Evolutionary conservation across 2,888 invertebrate species (phyloP), one percentile per base, ranked within the genome.

Genomic region (Anagyrus pseudococci): DNA sequence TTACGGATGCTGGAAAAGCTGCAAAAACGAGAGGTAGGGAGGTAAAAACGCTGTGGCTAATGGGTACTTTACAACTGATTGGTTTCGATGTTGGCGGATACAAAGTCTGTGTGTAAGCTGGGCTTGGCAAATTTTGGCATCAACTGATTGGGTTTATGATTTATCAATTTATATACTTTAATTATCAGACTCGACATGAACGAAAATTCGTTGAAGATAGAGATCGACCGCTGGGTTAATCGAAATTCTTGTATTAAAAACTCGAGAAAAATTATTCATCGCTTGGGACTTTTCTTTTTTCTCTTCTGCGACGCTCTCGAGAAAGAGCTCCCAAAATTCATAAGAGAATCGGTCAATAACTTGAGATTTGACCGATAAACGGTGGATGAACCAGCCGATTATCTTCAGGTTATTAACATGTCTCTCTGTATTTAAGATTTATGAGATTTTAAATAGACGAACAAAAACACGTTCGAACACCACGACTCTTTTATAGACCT

Each of bases 371-470:
- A 67, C 50, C 69, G 67, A 68, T 71, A 69, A 72, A 68, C 69
- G 58, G 62, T 53, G 58, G 67, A 67, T 67, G 67, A 71, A 70
- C 70, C 69, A 59, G 66, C n/a, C 10, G 47, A 64, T 64, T 15
- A 69, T 68, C 68, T 67, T 60, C 67, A 54, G 62, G 69, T 73
- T 73, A 75, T 75, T 74, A 74, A 71, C 73, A 71, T 72, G 70
- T 73, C 71, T 67, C 68, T 54, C n/a, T n/a, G n/a, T n/a, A n/a
- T n/a, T n/a, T n/a, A n/a, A n/a, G n/a, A n/a, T n/a, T n/a, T n/a
- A n/a, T n/a, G n/a, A n/a, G n/a, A n/a, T n/a, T n/a, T n/a, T n/a
- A n/a, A n/a, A n/a, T n/a, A n/a, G n/a, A n/a, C n/a, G n/a, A n/a
- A n/a, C n/a, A n/a, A n/a, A n/a, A n/a, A n/a, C n/a, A n/a, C n/a